Percentiles rank a stretch among this genome's conserved stretches.
Evolutionary conservation across 2,888 invertebrate genomes (phyloP).

Genomic region (Malthinus flaveolus): DNA sequence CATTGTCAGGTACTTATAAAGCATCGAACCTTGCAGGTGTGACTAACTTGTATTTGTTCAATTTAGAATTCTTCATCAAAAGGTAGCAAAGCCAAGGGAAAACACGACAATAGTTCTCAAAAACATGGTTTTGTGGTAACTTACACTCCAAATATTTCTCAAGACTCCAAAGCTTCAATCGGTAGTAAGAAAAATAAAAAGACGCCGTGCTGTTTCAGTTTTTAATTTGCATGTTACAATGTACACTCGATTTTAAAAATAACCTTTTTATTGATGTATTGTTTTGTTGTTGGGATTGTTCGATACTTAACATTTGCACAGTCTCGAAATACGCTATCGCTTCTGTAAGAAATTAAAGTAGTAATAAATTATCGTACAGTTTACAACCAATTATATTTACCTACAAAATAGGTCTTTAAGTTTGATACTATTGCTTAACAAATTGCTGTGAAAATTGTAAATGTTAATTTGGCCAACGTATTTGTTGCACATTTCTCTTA

Average conservation of each 20-base stretch:
- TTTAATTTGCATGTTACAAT: neutral
- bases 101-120: neutral
- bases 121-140: slow-evolving; percentile 20
- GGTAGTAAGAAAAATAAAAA: neutral
- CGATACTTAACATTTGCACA: slow-evolving; percentile 7
- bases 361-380: neutral
- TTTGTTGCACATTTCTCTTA: slow-evolving; percentile 29
- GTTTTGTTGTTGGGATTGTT: neutral
- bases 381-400: slow-evolving; percentile 10
- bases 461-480: slow-evolving; percentile 24
- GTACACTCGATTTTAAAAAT: slow-evolving; percentile 1
- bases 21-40: neutral
- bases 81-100: neutral
- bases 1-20: neutral
- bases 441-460: slow-evolving; percentile 6
- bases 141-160: slow-evolving; percentile 17
- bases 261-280: neutral
- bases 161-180: neutral
- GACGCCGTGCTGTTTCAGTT: neutral
- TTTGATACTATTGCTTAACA: slow-evolving; percentile 10
- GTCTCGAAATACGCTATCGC: slow-evolving; percentile 16
- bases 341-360: slow-evolving; percentile 1
- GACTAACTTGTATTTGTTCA: neutral
- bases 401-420: slow-evolving; percentile 29
- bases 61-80: neutral